Base-by-base conservation (phyloP, 2,797 vertebrate genomes). In the Sorex maritimensis region DNA sequence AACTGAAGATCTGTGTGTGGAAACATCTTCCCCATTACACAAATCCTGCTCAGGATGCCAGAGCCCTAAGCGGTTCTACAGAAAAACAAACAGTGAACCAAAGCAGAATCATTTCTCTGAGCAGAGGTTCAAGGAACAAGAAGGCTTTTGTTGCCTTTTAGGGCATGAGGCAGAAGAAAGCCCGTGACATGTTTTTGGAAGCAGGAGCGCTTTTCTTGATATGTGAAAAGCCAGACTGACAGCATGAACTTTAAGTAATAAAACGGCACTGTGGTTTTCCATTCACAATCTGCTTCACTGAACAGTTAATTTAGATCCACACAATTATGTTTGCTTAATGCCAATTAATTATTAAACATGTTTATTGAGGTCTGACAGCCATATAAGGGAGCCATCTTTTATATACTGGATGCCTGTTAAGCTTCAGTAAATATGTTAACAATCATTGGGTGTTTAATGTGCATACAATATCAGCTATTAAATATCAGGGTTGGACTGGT, bases 281-380 rank as follows among this genome's bases (percentile, higher is more conserved):
- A 69, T 83, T 78, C 67, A 13, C 26, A 41, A 34, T 74, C 49
- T 0, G 69, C 96, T 84, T 69, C 88, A 9, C 85, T 52, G 46
- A 89, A 81, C 87, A 75, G 88, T 90, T 95, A 92, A 95, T 97
- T 94, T 92, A 94, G 92, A 96, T 91, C 84, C 74, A 65, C 81
- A 75, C 82, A 58, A 94, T 96, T 96, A 94, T 93, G 93, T 93
- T 93, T 95, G 91, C 93, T 93, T 96, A 96, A 94, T 94, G 90
- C 90, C 87, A 86, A 92, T 97, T 97, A 96, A 96, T 96, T 95
- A 95, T 94, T 95, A 95, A 95, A 82, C 95, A 94, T 87, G 94
- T 92, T 95, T 95, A 95, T 80, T 95, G 96, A 95, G 92, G 91
- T 93, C 87, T 88, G 89, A 92, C 95, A 96, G 95, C 82, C 85